These are phyloP conservation scores for Entomyzon cyanotis DNA, from an alignment of 2,113 vertebrate genomes.

Conservation along the genomic window DNA sequence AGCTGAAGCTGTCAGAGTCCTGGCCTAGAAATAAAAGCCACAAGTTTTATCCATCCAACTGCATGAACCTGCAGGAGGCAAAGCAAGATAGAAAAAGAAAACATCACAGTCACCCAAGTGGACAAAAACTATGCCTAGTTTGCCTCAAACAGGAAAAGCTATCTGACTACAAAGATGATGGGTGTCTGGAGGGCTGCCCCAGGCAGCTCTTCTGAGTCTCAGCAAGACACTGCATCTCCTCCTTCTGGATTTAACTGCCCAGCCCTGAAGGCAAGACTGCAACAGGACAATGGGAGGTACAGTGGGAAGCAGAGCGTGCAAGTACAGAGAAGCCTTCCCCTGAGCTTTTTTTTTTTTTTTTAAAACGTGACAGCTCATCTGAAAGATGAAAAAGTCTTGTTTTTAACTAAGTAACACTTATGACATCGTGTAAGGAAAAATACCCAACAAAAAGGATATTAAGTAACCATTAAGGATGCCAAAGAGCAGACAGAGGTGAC, in stretches of 20 bases:
- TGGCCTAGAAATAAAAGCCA: neutral
- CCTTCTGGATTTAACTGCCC: neutral
- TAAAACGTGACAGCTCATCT: neutral
- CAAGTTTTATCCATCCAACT: neutral
- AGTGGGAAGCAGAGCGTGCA: accelerated
- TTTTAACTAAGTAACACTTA: neutral
- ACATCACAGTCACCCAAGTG: accelerated
- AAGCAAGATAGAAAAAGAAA: neutral
- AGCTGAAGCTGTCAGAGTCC: neutral
- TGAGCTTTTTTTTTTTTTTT: too few relatives aligned
- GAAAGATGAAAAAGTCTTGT: neutral
- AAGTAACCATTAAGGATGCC: neutral
- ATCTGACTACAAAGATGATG: neutral
- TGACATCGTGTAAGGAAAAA: neutral
- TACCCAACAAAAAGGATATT: neutral
- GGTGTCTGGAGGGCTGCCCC: neutral
- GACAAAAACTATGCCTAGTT: neutral
- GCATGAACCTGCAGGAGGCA: neutral
- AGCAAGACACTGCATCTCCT: neutral
- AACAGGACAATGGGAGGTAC: neutral
- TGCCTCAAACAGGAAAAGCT: neutral
- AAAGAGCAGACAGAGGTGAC: neutral
- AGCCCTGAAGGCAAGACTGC: neutral
- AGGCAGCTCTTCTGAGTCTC: neutral
- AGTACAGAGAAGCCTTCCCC: neutral